phyloP scores from a whole-genome alignment of 2,113 vertebrate species.

The Corythornis madagascariensis region DNA sequence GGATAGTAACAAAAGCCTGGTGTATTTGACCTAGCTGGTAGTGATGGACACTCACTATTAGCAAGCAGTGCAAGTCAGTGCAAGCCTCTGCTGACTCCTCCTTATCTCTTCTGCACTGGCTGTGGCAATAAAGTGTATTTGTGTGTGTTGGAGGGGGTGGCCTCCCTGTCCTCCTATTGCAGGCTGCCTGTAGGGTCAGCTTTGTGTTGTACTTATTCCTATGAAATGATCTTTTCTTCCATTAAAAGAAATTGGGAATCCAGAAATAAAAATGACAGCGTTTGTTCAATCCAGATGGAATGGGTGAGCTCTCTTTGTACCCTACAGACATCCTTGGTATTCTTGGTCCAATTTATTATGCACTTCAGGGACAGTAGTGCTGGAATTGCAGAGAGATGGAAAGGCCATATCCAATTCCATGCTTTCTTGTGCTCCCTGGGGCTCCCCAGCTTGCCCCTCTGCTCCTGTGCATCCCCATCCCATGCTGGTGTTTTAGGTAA shows the following conservation, averaged over 20 bases:
- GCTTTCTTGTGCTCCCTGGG: not conserved
- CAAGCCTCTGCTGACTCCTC: slow-evolving; percentile 40
- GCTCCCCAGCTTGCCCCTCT: not conserved
- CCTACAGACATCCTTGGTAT: not conserved
- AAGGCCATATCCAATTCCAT: not conserved
- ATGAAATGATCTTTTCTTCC: not conserved
- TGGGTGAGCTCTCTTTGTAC: not conserved
- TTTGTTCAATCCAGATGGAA: not conserved
- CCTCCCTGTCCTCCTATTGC: not conserved
- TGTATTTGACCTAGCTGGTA: slow-evolving; percentile 8
- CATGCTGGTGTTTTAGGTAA: not conserved
- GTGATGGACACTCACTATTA: slow-evolving; percentile 11
- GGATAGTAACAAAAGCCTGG: slow-evolving; percentile 46
- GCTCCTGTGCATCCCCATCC: not conserved
- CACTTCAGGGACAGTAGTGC: fast-evolving
- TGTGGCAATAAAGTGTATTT: not conserved
- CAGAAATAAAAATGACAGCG: not conserved
- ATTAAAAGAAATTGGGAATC: not conserved
- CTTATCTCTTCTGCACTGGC: slow-evolving; percentile 23
- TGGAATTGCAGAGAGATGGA: not conserved
- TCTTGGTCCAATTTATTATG: not conserved
- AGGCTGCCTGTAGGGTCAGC: not conserved
- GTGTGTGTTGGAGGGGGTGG: not conserved
- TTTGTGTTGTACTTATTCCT: not conserved
- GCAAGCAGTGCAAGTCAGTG: not conserved